A percentile compares a stretch with the other conserved stretches of the same genome.
Conservation (phyloP, 2,888 invertebrate species). For the Julus scandinavius region DNA sequence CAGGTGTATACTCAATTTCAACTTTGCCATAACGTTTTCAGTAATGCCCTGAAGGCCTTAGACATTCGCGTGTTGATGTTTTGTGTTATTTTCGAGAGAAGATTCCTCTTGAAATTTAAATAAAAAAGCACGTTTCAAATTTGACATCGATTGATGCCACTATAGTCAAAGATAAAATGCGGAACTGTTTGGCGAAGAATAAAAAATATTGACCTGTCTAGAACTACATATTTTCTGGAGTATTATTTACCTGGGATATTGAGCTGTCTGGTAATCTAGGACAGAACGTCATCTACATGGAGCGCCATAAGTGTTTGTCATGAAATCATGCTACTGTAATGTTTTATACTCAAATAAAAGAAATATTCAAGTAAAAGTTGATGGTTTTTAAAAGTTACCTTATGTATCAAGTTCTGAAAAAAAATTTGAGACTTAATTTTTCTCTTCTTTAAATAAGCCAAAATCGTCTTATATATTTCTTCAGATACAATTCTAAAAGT, state of each 20-base stretch:
- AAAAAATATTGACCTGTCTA: background rate
- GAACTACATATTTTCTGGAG: background rate
- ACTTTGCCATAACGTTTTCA: background rate
- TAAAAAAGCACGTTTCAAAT: background rate
- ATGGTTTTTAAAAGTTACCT: too few species aligned
- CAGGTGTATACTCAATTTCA: background rate
- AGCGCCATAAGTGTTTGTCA: too few species aligned
- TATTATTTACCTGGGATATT: background rate
- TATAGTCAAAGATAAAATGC: background rate
- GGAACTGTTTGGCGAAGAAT: background rate
- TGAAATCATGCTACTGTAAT: too few species aligned
- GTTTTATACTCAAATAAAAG: too few species aligned
- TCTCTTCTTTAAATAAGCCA: too few species aligned
- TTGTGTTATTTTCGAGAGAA: background rate
- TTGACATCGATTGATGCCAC: conserved; percentile 2
- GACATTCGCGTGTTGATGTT: background rate
- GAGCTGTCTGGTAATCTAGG: background rate
- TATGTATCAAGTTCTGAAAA: too few species aligned
- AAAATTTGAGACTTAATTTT: too few species aligned
- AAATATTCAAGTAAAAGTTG: too few species aligned
- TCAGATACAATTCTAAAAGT: too few species aligned
- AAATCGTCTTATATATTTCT: too few species aligned
- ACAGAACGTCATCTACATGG: too few species aligned
- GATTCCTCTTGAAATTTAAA: background rate
- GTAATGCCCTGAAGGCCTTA: background rate